phyloP scores from a whole-genome alignment of 2,113 vertebrate genomes.

The Arothron firmamentum region DNA sequence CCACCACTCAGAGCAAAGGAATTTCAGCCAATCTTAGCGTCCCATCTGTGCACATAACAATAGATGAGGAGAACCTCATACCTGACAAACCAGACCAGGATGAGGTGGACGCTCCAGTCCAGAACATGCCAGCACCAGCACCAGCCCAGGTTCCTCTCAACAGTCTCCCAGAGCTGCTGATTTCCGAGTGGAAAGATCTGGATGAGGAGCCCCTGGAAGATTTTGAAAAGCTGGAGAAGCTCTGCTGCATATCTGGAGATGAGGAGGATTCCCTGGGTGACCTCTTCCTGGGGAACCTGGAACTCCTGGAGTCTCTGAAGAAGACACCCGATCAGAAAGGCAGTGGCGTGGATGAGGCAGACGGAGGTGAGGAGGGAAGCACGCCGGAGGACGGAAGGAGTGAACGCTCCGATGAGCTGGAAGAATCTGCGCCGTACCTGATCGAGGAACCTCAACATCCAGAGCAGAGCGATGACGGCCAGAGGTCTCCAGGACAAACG shows the following conservation, averaged over 20 bases:
- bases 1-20: conserved; percentile 63
- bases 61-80: conserved; percentile 41
- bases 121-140: conserved; percentile 49
- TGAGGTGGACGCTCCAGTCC: conserved; percentile 33
- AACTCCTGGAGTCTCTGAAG: conserved; percentile 76
- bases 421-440: conserved; percentile 9
- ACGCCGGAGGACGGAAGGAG: conserved; percentile 26
- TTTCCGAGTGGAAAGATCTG: conserved; percentile 80
- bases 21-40: conserved; percentile 64
- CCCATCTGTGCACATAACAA: conserved; percentile 55
- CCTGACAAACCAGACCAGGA: conserved; percentile 41
- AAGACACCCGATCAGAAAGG: conserved; percentile 64
- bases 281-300: conserved; percentile 74
- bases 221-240: conserved; percentile 78
- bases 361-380: conserved; percentile 6
- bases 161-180: conserved; percentile 72
- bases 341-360: conserved; percentile 10
- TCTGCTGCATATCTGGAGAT: conserved; percentile 77
- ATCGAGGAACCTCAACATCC: conserved; percentile 34
- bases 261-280: conserved; percentile 73
- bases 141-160: conserved; percentile 58
- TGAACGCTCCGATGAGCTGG: conserved; percentile 22
- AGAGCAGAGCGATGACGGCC: conserved; percentile 32
- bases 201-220: conserved; percentile 78
- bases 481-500: conserved; percentile 33